A percentile compares a stretch with the other conserved stretches of the same genome.
phyloP scores from a whole-genome alignment of 1,140 invertebrate species.

The Drosophila yakuba region DNA sequence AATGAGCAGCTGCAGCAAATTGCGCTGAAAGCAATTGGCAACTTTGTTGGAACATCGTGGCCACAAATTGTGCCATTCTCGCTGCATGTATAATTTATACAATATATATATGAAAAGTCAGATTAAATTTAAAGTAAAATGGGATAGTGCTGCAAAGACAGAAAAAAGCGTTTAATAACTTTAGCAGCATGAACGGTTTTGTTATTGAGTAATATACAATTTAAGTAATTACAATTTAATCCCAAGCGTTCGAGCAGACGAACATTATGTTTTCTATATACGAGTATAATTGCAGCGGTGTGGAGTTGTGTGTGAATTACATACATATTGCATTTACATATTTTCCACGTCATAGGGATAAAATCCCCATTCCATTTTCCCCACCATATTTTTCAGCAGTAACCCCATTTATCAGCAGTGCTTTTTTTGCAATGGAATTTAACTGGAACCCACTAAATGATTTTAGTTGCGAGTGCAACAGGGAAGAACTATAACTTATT shows the following conservation, averaged over 20 bases:
- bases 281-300: neutral
- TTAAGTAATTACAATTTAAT: constrained; percentile 75
- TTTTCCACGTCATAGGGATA: constrained; percentile 8
- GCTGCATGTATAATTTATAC: constrained; percentile 18
- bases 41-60: too few relatives aligned
- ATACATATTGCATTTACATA: constrained; percentile 52
- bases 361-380: neutral
- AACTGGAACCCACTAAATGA: neutral
- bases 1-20: too few relatives aligned
- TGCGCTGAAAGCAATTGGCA: too few relatives aligned
- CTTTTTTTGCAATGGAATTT: neutral
- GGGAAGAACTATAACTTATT: neutral
- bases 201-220: constrained; percentile 73
- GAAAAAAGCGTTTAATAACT: constrained; percentile 63
- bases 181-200: constrained; percentile 76
- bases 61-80: too few relatives aligned
- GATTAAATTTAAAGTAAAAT: constrained; percentile 51
- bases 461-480: neutral
- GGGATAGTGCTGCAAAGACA: neutral
- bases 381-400: constrained; percentile 13
- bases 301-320: constrained; percentile 12
- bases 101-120: constrained; percentile 39
- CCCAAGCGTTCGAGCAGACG: constrained; percentile 46
- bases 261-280: constrained; percentile 17
- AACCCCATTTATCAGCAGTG: neutral